These are phyloP conservation scores for Meta bourneti DNA, from an alignment of 2,888 invertebrate species.

Conservation along the genomic window DNA sequence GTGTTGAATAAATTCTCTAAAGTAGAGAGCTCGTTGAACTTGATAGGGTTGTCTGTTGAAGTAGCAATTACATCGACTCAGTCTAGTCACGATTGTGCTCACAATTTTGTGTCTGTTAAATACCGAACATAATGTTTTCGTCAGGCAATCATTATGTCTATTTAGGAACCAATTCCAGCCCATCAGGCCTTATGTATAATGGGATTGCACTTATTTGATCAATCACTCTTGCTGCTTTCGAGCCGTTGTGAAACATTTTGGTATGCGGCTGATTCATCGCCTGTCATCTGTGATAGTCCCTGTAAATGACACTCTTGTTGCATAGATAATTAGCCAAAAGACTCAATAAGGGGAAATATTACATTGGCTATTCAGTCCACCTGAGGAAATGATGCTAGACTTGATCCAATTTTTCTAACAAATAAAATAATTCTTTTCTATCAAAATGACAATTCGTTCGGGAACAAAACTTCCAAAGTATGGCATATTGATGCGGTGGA, in stretches of 20 bases:
- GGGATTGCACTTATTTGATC: background rate
- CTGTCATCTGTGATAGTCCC: background rate
- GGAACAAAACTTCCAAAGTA: too few species aligned
- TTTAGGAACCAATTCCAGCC: background rate
- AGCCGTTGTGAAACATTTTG: background rate
- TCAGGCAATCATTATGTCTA: background rate
- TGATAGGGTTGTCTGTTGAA: conserved; percentile 5
- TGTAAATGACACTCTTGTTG: background rate
- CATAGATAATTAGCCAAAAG: too few species aligned
- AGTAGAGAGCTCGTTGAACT: background rate
- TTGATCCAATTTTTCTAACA: background rate
- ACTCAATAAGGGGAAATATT: too few species aligned
- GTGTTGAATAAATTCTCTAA: too few species aligned
- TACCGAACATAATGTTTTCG: conserved; percentile 5
- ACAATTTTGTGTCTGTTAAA: conserved; percentile 29
- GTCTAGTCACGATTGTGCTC: conserved; percentile 26
- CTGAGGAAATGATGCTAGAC: too few species aligned
- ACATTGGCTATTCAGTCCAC: too few species aligned
- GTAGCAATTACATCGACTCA: conserved; percentile 11
- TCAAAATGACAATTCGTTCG: too few species aligned
- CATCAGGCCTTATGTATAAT: background rate
- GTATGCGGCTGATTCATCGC: background rate
- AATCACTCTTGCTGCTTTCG: background rate
- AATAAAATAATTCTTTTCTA: background rate
- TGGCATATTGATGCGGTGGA: too few species aligned